Evolutionary conservation across 2,113 vertebrate genomes (phyloP).

Genomic region (Sylvilagus bachmani): DNA sequence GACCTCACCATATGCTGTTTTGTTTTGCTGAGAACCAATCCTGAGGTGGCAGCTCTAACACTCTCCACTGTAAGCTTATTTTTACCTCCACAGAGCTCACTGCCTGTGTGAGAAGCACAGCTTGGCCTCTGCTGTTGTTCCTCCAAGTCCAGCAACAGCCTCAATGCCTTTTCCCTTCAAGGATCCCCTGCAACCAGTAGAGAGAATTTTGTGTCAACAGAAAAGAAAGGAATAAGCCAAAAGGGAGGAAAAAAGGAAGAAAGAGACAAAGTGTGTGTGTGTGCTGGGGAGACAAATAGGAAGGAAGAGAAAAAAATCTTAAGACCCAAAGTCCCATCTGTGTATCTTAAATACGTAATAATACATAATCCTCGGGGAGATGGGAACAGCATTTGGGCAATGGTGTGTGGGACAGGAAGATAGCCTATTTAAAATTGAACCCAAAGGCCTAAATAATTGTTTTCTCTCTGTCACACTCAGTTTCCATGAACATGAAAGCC

Average conservation of each 20-base stretch:
- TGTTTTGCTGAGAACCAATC: conserved; percentile 3
- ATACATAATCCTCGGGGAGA: background rate
- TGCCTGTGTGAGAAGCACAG: background rate
- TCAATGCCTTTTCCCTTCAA: background rate
- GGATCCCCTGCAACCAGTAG: background rate
- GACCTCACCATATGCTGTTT: conserved; percentile 49
- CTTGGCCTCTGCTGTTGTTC: background rate
- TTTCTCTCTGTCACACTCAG: background rate
- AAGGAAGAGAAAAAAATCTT: background rate
- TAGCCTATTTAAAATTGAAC: background rate
- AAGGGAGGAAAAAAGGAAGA: background rate
- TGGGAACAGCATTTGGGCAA: too few species aligned
- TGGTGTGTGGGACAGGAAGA: background rate
- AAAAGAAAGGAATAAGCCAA: background rate
- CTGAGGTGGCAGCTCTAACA: conserved; percentile 34
- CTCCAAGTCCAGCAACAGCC: background rate
- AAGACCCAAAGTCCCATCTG: background rate
- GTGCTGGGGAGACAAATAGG: background rate
- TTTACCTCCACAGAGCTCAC: background rate
- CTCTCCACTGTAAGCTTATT: conserved; percentile 46
- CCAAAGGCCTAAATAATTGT: background rate
- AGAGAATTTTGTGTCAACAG: background rate
- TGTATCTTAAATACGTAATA: background rate
- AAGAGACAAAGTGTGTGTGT: background rate
- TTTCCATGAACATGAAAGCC: background rate